A percentile compares a stretch with the other conserved stretches of the same genome.
phyloP scores from a whole-genome alignment of 2,888 invertebrate species.

The Synergus japonicus region DNA sequence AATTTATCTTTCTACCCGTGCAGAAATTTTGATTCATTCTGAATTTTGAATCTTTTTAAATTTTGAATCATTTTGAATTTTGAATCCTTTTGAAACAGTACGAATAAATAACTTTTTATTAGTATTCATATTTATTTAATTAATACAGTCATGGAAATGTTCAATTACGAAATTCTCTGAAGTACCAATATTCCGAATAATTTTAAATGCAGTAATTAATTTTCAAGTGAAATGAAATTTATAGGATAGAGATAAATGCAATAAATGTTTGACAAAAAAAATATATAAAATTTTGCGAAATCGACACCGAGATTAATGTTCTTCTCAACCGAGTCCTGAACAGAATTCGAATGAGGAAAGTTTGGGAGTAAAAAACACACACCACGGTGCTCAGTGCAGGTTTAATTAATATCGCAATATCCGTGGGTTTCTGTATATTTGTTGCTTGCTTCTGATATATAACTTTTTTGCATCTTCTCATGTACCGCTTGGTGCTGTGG shows the following conservation, averaged over 20 bases:
- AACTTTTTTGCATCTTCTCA: constrained; percentile 28
- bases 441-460: constrained; percentile 5
- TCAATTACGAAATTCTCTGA: neutral
- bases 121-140: constrained; percentile 9
- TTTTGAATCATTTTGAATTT: too few species aligned
- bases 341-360: constrained; percentile 39
- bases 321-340: constrained; percentile 9
- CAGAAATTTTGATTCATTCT: neutral
- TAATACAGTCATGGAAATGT: constrained; percentile 11
- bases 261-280: neutral
- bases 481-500: constrained; percentile 1
- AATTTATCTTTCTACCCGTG: too few species aligned
- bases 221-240: neutral
- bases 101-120: constrained; percentile 2
- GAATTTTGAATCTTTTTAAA: neutral
- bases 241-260: neutral
- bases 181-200: too few species aligned
- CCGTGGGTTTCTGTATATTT: constrained; percentile 31
- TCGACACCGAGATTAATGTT: neutral
- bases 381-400: constrained; percentile 23
- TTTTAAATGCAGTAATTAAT: too few species aligned
- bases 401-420: constrained; percentile 42
- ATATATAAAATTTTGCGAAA: neutral
- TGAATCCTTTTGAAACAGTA: neutral
- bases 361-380: constrained; percentile 32